Evolutionary conservation across 2,888 invertebrate genomes (phyloP), one percentile per base, ranked within the genome.

Genomic region (Bhutanitis thaidina): DNA sequence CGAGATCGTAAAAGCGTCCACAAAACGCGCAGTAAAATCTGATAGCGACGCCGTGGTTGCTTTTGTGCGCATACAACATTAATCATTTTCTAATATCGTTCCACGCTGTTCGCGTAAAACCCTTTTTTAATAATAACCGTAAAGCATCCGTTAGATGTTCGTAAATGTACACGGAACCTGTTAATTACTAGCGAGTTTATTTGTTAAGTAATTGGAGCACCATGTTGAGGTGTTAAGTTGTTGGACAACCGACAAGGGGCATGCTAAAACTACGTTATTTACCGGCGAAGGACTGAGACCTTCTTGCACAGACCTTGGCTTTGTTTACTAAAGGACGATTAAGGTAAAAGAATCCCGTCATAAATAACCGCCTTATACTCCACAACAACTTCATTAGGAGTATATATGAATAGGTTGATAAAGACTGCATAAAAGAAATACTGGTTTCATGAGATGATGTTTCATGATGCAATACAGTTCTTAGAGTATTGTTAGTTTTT

Each of bases 21-120:
- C 77, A 72, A 78, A 74, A 69, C 60, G 59, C 58, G 71, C 69
- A 65, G 65, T 80, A 74, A 77, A 76, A 71, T 70, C 64, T 69
- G 62, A 64, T 59, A 55, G 60, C 60, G 59, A 57, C 57, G 34
- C 50, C 49, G 48, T 34, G 54, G 49, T 46, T 38, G 36, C 56
- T 54, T 14, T 35, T 43, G 16, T 30, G 29, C 36, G 20, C 40
- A 13, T 43, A n/a, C 12, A 12, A 34, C 43, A 43, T 49, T 49
- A 65, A 62, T 65, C 65, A 67, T 65, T 55, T 53, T 15, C 29
- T 16, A 15, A 27, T 8, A 27, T 27, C 27, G 27, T 8, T 27
- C 27, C 27, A 27, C 27, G 27, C 5, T 8, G 27, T 27, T 27
- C 27, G 7, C 27, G 27, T 27, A 8, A 27, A 27, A 27, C 4